These are phyloP conservation scores for Pycnomerus fuliginosus DNA, from an alignment of 2,888 invertebrate genomes.

Conservation along the genomic window DNA sequence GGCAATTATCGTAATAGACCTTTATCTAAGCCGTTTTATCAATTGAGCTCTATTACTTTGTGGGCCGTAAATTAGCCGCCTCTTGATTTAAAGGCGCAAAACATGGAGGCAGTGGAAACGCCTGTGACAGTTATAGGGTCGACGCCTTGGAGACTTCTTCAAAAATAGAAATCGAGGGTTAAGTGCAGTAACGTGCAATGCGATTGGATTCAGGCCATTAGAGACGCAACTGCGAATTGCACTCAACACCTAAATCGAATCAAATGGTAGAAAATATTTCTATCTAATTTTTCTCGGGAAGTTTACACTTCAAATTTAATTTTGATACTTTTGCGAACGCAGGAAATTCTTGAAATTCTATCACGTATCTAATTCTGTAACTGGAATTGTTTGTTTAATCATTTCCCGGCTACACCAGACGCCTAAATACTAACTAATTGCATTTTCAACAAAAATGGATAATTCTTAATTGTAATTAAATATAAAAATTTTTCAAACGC, in stretches of 20 bases:
- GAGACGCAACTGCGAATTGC: too few relatives aligned
- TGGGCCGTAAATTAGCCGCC: conserved; percentile 28
- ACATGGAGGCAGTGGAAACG: conserved; percentile 13
- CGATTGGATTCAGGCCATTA: too few relatives aligned
- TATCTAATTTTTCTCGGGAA: too few relatives aligned
- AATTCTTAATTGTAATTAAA: too few relatives aligned
- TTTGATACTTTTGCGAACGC: too few relatives aligned
- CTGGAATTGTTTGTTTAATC: conserved; percentile 3
- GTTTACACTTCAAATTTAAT: too few relatives aligned
- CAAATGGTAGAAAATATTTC: too few relatives aligned
- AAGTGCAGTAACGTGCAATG: conserved; percentile 1
- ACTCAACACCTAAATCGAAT: too few relatives aligned
- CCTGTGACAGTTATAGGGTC: too few relatives aligned
- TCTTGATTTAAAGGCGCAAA: conserved; percentile 23
- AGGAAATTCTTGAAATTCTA: too few relatives aligned
- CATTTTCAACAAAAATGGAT: background rate
- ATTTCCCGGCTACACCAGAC: conserved; percentile 2
- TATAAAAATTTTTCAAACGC: too few relatives aligned
- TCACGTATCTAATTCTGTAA: too few relatives aligned
- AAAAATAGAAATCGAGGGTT: conserved; percentile 19
- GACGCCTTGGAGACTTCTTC: conserved; percentile 24
- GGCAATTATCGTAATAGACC: conserved; percentile 25
- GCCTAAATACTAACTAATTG: background rate
- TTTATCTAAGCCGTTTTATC: conserved; percentile 23
- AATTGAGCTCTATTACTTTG: conserved; percentile 33